These are phyloP conservation scores for Rhagoletis pomonella DNA, from an alignment of 1,140 invertebrate species.

Conservation along the genomic window DNA sequence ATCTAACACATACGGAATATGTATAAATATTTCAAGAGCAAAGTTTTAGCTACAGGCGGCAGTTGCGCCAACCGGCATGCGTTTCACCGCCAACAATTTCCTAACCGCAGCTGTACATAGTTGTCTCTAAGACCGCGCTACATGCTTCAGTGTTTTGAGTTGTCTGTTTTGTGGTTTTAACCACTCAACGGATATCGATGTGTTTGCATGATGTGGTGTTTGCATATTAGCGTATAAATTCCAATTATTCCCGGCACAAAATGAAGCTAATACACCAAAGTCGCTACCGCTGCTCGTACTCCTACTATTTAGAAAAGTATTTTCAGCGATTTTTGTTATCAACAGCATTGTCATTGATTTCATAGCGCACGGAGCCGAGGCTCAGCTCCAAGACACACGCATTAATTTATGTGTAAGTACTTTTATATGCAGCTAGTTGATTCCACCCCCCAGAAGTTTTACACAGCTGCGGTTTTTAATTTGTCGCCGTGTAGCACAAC, in stretches of 20 bases:
- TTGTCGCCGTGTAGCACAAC: neutral
- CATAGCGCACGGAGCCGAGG: neutral
- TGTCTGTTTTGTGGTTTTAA: too few relatives aligned
- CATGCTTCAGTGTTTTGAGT: too few relatives aligned
- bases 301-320: neutral
- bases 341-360: slow-evolving; percentile 18
- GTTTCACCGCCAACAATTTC: neutral
- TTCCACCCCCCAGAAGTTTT: neutral
- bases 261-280: neutral
- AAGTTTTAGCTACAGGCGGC: too few relatives aligned
- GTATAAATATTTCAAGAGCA: too few relatives aligned
- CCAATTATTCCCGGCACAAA: slow-evolving; percentile 11
- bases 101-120: neutral
- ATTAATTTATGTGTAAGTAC: neutral
- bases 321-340: neutral
- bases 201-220: neutral
- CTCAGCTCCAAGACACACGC: neutral
- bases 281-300: neutral
- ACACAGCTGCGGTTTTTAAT: slow-evolving; percentile 25
- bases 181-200: neutral
- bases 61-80: too few relatives aligned
- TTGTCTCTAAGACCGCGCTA: neutral
- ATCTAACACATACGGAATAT: too few relatives aligned
- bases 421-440: neutral
- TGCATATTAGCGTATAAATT: slow-evolving; percentile 11